These are phyloP conservation scores for Brachypalpus laphriformis DNA, from an alignment of 2,888 invertebrate genomes.

Conservation along the genomic window DNA sequence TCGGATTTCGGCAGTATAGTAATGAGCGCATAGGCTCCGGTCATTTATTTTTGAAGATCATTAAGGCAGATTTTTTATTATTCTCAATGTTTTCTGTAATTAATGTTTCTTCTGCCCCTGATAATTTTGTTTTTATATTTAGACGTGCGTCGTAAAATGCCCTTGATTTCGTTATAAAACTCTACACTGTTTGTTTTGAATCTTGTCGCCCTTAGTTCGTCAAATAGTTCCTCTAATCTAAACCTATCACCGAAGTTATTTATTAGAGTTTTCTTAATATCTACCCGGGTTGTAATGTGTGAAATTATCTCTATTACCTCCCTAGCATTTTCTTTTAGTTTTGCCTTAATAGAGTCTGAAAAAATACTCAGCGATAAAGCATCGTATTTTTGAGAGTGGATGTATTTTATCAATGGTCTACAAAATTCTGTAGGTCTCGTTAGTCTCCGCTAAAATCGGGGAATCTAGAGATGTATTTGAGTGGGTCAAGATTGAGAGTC, in stretches of 20 bases:
- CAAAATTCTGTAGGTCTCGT: not conserved
- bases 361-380: conserved; percentile 7
- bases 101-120: not conserved
- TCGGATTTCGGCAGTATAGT: not conserved
- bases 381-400: not conserved
- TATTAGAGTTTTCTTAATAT: conserved; percentile 18
- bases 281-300: not conserved
- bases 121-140: not conserved
- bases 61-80: conserved; percentile 4
- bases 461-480: no score
- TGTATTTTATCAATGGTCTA: not conserved
- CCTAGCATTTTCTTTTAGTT: conserved; percentile 3
- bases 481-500: no score
- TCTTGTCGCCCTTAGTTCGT: conserved; percentile 11
- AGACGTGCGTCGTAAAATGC: no score
- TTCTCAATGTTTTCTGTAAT: not conserved
- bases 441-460: conserved; percentile 2
- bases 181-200: conserved; percentile 13
- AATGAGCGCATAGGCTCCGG: not conserved
- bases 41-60: not conserved
- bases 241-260: conserved; percentile 35
- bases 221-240: conserved; percentile 27
- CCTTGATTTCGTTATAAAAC: no score
- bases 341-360: conserved; percentile 22
- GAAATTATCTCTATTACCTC: conserved; percentile 20